Evolutionary conservation across 2,888 invertebrate species (phyloP).

Genomic region (Agonopterix alstromeriana): DNA sequence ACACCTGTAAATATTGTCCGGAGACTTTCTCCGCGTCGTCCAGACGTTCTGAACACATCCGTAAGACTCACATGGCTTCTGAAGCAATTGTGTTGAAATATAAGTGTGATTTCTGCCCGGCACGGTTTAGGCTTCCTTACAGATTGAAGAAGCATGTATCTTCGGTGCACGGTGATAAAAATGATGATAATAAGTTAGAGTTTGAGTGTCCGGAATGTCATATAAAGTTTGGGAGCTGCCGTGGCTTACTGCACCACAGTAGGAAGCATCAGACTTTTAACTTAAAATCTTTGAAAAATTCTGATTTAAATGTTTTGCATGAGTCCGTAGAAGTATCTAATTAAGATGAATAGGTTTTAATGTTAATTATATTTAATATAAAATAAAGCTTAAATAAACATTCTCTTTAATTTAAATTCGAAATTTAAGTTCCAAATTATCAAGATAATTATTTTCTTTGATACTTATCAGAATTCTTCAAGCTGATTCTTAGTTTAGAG

Average conservation of each 20-base stretch:
- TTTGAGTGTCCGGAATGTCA: conserved; percentile 44
- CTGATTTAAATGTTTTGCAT: too few species aligned
- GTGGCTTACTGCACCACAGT: conserved; percentile 45
- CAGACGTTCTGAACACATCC: conserved; percentile 51
- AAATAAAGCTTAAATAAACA: too few species aligned
- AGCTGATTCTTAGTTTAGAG: too few species aligned
- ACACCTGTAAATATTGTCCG: conserved; percentile 44
- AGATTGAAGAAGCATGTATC: conserved; percentile 41
- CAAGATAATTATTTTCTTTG: too few species aligned
- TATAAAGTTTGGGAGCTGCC: conserved; percentile 42
- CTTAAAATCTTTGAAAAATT: neutral
- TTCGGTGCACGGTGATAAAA: conserved; percentile 29
- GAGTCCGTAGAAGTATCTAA: too few species aligned
- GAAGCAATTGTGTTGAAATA: conserved; percentile 34
- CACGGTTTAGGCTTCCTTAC: conserved; percentile 45
- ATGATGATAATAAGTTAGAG: conserved; percentile 13
- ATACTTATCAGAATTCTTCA: too few species aligned
- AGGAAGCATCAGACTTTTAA: conserved; percentile 33
- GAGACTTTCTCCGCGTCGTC: conserved; percentile 57
- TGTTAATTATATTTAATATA: too few species aligned
- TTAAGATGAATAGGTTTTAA: too few species aligned
- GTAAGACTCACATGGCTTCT: conserved; percentile 32
- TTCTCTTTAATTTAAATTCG: too few species aligned
- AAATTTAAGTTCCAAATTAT: too few species aligned
- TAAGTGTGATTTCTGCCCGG: conserved; percentile 45